Evolutionary conservation across 2,888 invertebrate genomes (phyloP), one percentile per base, ranked within the genome.

Genomic region (Tortrix viridana): DNA sequence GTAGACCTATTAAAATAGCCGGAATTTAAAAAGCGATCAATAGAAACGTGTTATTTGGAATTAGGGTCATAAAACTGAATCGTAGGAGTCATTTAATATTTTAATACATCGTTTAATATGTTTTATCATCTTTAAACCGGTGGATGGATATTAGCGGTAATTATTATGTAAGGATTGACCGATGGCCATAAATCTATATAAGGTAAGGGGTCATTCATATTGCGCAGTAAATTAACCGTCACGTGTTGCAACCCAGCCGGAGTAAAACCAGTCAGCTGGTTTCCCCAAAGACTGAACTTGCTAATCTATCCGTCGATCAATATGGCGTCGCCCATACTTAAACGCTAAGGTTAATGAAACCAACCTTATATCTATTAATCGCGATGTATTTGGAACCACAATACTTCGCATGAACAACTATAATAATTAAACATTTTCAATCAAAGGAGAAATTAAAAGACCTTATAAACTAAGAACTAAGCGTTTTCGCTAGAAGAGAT

Each of bases 191-290:
- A 79, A 75, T 77, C 78, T 77, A 61, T 75, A 79, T 76, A 84
- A 78, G 83, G 84, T 70, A 80, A 79, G 75, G 83, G 82, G 80
- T 83, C 81, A 84, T 70, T 68, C 73, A 61, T 66, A 68, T 71
- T 74, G 67, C 71, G 71, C 68, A 66, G 67, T 74, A 67, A 74
- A 71, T 73, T 54, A 59, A 60, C 37, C 32, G 59, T 37, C 48
- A 32, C 48, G 61, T 79, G 75, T 74, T 70, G 75, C 77, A 84
- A 86, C 73, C 19, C 71, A 73, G 74, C 77, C 73, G 73, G 41
- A 74, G 77, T 78, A 80, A 83, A 81, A 81, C 78, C 82, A 58
- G 63, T 63, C 53, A 58, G 48, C 76, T 76, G 73, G 58, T 63
- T 58, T 63, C 47, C 62, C 52, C 41, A 58, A 63, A 63, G 53